Base-by-base conservation (phyloP, 2,888 invertebrate genomes). In the Dicyrtoma fusca region DNA sequence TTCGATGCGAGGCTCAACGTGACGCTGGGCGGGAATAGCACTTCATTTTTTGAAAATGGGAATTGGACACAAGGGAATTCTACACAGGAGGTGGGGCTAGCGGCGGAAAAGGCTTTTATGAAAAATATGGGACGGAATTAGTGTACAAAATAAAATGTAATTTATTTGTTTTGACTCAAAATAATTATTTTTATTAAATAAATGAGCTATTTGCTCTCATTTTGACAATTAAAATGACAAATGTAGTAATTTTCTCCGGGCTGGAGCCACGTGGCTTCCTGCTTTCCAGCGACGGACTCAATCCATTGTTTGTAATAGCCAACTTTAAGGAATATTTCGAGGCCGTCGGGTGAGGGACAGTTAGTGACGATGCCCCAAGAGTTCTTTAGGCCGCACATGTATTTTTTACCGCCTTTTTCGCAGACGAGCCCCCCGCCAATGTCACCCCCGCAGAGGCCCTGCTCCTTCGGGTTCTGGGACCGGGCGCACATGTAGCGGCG, bases 371-470 rank as follows among this genome's bases (percentile, higher is more conserved):
- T 55, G 8, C 19, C n/a, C 69, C 69, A 69, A 19, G 69, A 23
- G 21, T 57, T 57, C 10, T 47, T 44, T 13, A 69, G 34, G n/a
- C 69, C 69, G 42, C 59, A 69, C 44, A 69, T 59, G 42, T 69
- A 69, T 13, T 25, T 57, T 17, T 57, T 59, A 1, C 44, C 21
- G 1, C 13, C 17, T 10, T 69, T 47, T 1, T 1, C 4, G 21
- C 69, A 69, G 23, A 69, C 59, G 5, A 69, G 21, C 1, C 59
- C 59, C 4, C 69, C 69, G 1, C 68, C 68, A 4, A 64, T 1
- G 45, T 59, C 69, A 11, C 69, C 69, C 8, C 69, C 69, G 17
- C 69, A 69, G 11, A 59, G 59, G 1, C 69, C 69, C 14, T 64
- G 45, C 1, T 57, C 69, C 13, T 21, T 57, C 3, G 25, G 19